These are phyloP conservation scores for Propithecus perrieri DNA, from an alignment of 2,797 vertebrate species.

Conservation along the genomic window DNA sequence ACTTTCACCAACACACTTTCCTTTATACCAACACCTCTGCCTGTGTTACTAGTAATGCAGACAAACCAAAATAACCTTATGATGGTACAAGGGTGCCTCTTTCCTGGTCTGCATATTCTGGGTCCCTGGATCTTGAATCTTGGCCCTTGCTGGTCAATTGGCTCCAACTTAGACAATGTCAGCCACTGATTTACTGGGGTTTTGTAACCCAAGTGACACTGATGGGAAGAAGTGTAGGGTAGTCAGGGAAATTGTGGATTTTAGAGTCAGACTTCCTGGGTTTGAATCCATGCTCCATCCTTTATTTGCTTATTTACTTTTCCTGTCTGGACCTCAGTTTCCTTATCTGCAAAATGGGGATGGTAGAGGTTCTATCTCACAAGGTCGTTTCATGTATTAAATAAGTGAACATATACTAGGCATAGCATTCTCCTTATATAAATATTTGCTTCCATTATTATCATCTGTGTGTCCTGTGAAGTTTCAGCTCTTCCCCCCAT, in stretches of 20 bases:
- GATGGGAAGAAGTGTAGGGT: not conserved
- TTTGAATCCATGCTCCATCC: not conserved
- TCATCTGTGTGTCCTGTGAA: not conserved
- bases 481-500: not conserved
- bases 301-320: not conserved
- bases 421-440: fast-evolving
- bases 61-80: not conserved
- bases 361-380: no score
- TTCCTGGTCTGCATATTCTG: not conserved
- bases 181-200: not conserved
- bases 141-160: not conserved
- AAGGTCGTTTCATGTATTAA: no score
- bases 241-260: not conserved
- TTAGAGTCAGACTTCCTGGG: not conserved
- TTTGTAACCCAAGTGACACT: not conserved
- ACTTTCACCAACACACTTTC: not conserved
- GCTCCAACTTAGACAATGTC: not conserved
- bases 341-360: not conserved
- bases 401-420: not conserved
- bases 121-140: not conserved
- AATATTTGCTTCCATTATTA: not conserved
- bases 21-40: not conserved
- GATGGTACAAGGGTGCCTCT: not conserved
- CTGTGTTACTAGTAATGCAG: no score
- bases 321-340: not conserved